Evolutionary conservation across 1,140 invertebrate species (phyloP), one percentile per base, ranked within the genome.

Genomic region (Hylyphantes graminicola): DNA sequence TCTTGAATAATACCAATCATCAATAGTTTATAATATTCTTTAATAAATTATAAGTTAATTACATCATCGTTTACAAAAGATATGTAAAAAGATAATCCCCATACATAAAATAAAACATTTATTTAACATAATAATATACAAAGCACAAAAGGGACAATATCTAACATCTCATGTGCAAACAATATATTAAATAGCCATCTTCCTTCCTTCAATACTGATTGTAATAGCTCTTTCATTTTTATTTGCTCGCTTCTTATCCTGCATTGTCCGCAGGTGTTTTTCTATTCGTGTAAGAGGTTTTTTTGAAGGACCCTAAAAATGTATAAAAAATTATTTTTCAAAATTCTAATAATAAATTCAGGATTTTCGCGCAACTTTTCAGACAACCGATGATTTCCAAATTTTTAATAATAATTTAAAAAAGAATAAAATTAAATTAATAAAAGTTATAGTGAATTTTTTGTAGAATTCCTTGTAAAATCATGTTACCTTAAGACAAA

Each of bases 181-280:
- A 17, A 80, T 80, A 65, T 57, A 78, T 87, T 88, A 97, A 78
- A 98, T 91, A 76, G 95, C 92, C 96, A 98, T 98, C 91, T 97
- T 97, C 87, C 96, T 91, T 17, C 97, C 97, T 91, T 98, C 97
- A 86, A 98, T 97, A 85, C 96, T 98, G 88, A 98, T 98, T 87
- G 93, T 93, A 65, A 98, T 95, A 74, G 96, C 96, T 88, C 96
- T 91, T 86, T 93, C 92, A 13, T 93, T 91, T 88, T 95, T 93
- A 88, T 93, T 93, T 87, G 93, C 90, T 57, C 95, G 92, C 90
- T 97, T 97, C 85, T 92, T 93, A 88, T 98, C 96, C 17, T 96
- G 92, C 88, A 97, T 96, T 87, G 93, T 93, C 88, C 97, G 94
- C 91, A 96, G 94, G 87, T 98, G 96, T 88, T 95, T 96, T 88